Conservation (phyloP, 1,140 invertebrate genomes). For the Rhopalosiphum maidis region DNA sequence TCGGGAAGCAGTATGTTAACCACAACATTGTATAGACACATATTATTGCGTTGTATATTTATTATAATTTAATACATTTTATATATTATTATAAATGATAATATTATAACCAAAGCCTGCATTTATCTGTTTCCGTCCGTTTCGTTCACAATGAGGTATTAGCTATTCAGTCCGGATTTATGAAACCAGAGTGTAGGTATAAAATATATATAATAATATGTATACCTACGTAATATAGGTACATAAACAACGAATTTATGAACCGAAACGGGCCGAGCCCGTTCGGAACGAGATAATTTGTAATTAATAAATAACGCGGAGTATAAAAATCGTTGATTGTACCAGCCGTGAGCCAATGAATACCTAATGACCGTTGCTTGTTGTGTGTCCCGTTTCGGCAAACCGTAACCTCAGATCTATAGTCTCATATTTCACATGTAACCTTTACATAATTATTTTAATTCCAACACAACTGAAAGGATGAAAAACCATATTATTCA, state of each 20-base stretch:
- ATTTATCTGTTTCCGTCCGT: conserved; percentile 20
- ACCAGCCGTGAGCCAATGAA: not conserved
- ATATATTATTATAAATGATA: conserved; percentile 8
- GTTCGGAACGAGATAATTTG: not conserved
- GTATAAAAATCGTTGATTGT: not conserved
- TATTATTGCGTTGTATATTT: not conserved
- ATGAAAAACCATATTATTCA: not conserved
- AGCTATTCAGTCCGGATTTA: conserved; percentile 9
- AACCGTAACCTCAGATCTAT: not conserved
- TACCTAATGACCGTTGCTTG: not conserved
- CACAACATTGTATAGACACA: conserved; percentile 9
- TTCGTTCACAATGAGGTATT: conserved; percentile 17
- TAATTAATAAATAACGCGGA: not conserved
- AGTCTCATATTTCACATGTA: not conserved
- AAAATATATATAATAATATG: not conserved
- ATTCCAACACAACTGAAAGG: not conserved
- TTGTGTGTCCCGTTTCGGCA: not conserved
- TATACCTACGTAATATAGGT: not conserved
- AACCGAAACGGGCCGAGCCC: not conserved
- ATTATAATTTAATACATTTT: not conserved
- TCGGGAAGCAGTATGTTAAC: conserved; percentile 12
- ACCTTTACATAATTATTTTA: not conserved
- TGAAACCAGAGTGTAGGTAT: not conserved
- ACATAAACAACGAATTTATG: not conserved
- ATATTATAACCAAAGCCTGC: not conserved